Conservation (phyloP, 30 jellyfish, hydroid and myxozoan genomes). For the Sanderia malayensis region DNA sequence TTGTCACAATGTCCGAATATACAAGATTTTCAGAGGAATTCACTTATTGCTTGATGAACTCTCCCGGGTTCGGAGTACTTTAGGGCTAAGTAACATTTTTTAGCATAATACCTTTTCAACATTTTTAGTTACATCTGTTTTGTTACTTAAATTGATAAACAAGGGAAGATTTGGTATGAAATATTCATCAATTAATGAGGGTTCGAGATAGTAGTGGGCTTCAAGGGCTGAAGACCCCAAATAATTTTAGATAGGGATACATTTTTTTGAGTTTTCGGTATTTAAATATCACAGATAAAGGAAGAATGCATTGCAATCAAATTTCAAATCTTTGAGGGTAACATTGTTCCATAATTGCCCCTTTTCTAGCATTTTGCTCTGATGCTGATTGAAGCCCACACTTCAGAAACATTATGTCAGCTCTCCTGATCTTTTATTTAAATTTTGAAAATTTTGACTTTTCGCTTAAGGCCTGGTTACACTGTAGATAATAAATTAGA, state of each 20-base stretch:
- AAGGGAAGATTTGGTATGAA: not conserved
- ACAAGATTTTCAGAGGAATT: too few species aligned
- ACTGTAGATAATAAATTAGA: too few species aligned
- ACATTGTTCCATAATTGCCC: too few species aligned
- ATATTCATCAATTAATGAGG: not conserved
- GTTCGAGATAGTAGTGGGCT: not conserved
- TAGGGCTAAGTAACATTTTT: not conserved
- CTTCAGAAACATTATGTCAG: not conserved
- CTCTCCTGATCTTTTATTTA: not conserved
- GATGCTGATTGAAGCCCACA: not conserved
- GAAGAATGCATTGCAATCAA: too few species aligned
- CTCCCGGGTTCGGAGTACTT: not conserved
- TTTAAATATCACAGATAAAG: not conserved
- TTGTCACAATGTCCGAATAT: too few species aligned
- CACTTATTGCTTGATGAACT: not conserved
- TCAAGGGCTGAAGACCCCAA: slow-evolving; percentile 1
- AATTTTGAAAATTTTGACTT: not conserved
- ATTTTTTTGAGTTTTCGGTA: not conserved
- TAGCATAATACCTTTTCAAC: not conserved
- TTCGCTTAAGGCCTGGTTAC: too few species aligned
- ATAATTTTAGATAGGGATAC: not conserved
- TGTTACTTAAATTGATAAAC: not conserved
- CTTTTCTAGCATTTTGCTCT: too few species aligned
- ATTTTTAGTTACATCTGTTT: not conserved
- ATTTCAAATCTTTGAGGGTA: too few species aligned